Conservation (phyloP, 2,797 vertebrate genomes). For the Mus minutoides region DNA sequence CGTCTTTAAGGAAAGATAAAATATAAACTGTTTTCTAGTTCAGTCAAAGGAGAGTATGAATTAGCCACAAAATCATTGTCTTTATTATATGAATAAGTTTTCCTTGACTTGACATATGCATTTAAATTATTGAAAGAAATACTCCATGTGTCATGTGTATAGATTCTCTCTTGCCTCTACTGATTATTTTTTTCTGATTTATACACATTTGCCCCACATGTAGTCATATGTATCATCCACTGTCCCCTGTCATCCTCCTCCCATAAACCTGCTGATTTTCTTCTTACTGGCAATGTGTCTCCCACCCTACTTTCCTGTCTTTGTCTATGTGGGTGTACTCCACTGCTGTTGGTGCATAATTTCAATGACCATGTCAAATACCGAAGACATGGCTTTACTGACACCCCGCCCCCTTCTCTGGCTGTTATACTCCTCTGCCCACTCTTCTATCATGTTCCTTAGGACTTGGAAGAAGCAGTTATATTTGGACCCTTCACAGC, state of each 20-base stretch:
- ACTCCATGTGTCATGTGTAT: not conserved
- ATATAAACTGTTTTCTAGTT: not conserved
- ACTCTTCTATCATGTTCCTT: not conserved
- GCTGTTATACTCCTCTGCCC: not conserved
- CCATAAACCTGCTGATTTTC: too few species aligned
- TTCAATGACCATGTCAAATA: not conserved
- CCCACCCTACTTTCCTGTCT: not conserved
- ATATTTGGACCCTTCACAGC: not conserved
- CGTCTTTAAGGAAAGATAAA: too few species aligned
- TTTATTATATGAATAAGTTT: not conserved
- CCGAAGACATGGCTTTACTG: too few species aligned
- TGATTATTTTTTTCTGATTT: not conserved
- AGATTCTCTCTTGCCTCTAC: too few species aligned
- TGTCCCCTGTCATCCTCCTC: not conserved
- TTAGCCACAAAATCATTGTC: not conserved
- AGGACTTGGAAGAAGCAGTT: not conserved
- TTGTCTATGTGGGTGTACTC: not conserved
- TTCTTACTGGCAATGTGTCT: not conserved
- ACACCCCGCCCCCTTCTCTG: fast-evolving
- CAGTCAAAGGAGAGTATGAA: not conserved
- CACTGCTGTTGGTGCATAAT: too few species aligned
- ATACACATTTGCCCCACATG: not conserved
- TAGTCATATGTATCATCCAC: not conserved
- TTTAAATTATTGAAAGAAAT: not conserved
- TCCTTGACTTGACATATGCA: not conserved